These are phyloP conservation scores for Nesoenas mayeri DNA, from an alignment of 2,113 vertebrate genomes.

Conservation along the genomic window DNA sequence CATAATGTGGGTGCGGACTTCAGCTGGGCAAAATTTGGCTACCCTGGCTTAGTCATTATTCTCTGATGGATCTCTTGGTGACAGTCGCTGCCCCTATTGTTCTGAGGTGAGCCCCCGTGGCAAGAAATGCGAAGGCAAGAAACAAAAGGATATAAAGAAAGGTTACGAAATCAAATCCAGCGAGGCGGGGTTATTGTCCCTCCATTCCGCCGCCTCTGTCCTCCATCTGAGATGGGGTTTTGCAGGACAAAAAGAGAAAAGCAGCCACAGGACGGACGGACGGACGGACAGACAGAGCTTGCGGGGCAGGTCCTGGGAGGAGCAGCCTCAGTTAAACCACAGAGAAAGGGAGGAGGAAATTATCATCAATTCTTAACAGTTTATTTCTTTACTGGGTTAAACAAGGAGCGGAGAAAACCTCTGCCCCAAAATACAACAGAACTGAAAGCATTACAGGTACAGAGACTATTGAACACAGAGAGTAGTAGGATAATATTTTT, in stretches of 20 bases:
- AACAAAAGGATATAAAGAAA: constrained; percentile 69
- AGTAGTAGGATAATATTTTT: constrained; percentile 80
- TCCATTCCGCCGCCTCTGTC: constrained; percentile 6
- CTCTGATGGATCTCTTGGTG: constrained; percentile 61
- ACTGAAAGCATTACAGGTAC: constrained; percentile 83
- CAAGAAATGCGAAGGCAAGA: constrained; percentile 62
- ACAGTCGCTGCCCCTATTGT: constrained; percentile 62
- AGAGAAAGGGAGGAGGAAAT: constrained; percentile 36
- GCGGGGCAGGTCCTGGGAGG: neutral
- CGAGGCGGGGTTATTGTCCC: constrained; percentile 53
- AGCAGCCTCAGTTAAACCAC: neutral
- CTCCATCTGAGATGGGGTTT: neutral
- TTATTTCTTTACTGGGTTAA: constrained; percentile 83
- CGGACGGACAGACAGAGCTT: accelerated
- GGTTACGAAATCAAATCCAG: constrained; percentile 59
- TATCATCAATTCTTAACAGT: constrained; percentile 79
- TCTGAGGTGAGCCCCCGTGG: constrained; percentile 63
- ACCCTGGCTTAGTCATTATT: constrained; percentile 60
- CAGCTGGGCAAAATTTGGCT: constrained; percentile 54
- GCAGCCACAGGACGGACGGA: neutral
- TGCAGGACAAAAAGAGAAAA: neutral
- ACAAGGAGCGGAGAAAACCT: constrained; percentile 74
- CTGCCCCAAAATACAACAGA: constrained; percentile 79
- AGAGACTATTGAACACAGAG: constrained; percentile 83
- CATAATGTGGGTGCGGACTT: constrained; percentile 57